Base-by-base conservation (phyloP, 2,113 vertebrate genomes). In the Lampris incognitus region DNA sequence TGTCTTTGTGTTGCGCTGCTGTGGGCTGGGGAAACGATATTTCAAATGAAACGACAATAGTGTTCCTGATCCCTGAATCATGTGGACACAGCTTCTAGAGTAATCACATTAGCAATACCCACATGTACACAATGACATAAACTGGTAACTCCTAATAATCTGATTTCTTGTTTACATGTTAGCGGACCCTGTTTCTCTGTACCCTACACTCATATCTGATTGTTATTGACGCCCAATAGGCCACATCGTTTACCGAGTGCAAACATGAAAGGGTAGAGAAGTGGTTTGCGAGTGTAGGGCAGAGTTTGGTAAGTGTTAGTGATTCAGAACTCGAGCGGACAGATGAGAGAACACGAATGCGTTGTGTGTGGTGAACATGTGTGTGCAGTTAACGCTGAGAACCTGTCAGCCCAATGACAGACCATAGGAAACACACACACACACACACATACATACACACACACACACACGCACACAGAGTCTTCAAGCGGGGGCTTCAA, bases 351-450 rank as follows among this genome's bases (percentile, higher is more conserved):
- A 46, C 52, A 56, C 36, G 51, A 49, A 67, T 78, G 75, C 67
- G 59, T 74, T 69, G 70, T 84, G 81, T 70, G 74, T 76, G 84
- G 72, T 68, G 61, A 82, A 77, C 88, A 85, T 81, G 79, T 88
- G 88, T 87, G 83, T 76, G 78, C 3, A 64, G 84, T 87, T 85
- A 86, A 76, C 71, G 57, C 56, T 79, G 69, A 77, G 79, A 85
- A 66, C 78, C 68, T 78, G 84, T 88, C 87, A 83, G 62, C 71
- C n/a, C 36, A 62, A 52, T 74, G 87, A 81, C 70, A 78, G 67
- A 72, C 57, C 54, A 59, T 51, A 75, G 68, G 63, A 83, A 78
- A 78, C 65, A 56, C 56, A 60, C 72, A 73, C 64, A n/a, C n/a
- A n/a, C n/a, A n/a, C 36, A 37, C 58, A 3, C 38, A 59, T 38